These are phyloP conservation scores for Rotaria macrura DNA, from an alignment of 2,888 invertebrate species.

Conservation along the genomic window DNA sequence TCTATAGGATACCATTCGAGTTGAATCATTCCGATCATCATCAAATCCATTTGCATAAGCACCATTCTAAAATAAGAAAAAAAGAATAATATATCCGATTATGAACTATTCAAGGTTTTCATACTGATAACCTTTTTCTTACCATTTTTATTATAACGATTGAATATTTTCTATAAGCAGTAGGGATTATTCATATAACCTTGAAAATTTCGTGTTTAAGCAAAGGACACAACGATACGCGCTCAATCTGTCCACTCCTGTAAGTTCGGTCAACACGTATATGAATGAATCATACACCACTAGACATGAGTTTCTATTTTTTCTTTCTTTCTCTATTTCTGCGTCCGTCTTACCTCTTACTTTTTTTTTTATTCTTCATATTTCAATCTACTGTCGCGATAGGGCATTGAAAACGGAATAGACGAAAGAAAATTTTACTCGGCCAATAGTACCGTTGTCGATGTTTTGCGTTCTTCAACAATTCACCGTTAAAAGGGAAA, in stretches of 20 bases:
- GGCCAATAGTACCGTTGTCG: background rate
- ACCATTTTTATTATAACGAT: background rate
- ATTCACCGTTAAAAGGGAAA: background rate
- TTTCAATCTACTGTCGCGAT: background rate
- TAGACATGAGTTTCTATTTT: background rate
- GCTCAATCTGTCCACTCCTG: background rate
- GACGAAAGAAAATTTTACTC: background rate
- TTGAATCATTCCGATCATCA: conserved; percentile 4
- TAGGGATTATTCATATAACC: background rate
- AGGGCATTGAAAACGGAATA: background rate
- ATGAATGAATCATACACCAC: background rate
- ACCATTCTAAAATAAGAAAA: background rate
- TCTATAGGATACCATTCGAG: background rate
- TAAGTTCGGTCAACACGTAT: background rate
- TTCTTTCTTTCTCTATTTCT: background rate
- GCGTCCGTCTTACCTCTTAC: background rate
- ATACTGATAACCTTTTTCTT: background rate
- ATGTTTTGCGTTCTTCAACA: background rate
- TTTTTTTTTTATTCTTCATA: background rate
- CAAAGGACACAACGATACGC: background rate
- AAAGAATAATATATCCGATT: background rate
- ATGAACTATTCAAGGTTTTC: background rate
- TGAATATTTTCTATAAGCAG: background rate
- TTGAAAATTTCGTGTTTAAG: background rate
- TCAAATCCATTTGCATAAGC: background rate